Evolutionary conservation across 2,113 vertebrate species (phyloP).

Genomic region (Oxygymnocypris stewartii): DNA sequence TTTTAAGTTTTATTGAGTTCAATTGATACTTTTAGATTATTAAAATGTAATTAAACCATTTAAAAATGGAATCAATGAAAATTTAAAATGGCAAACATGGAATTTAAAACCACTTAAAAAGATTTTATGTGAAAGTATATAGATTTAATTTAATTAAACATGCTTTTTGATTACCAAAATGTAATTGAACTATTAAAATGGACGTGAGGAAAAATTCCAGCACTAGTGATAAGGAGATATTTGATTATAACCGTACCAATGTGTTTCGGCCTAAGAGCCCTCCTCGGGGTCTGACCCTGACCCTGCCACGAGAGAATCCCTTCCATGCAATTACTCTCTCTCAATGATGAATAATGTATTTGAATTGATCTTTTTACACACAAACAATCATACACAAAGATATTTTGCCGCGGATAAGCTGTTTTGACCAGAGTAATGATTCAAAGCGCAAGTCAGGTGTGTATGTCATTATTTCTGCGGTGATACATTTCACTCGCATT

Average conservation of each 20-base stretch:
- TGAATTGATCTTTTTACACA: conserved; percentile 11
- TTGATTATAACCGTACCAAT: too few species aligned
- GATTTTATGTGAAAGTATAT: too few species aligned
- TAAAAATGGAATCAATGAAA: too few species aligned
- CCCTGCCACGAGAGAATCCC: neutral
- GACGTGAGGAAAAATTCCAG: too few species aligned
- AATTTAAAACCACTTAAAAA: neutral
- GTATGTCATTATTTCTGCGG: neutral
- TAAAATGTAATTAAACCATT: too few species aligned
- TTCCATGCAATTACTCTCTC: conserved; percentile 42
- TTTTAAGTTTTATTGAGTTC: too few species aligned
- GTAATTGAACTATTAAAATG: neutral
- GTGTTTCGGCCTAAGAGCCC: too few species aligned
- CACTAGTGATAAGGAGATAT: too few species aligned
- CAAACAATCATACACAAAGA: conserved; percentile 24
- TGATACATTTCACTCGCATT: neutral
- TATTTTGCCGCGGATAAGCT: neutral
- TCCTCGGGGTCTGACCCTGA: too few species aligned
- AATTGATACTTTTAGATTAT: too few species aligned
- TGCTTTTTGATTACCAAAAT: neutral
- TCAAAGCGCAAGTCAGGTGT: neutral
- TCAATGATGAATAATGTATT: conserved; percentile 67
- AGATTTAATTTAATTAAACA: neutral
- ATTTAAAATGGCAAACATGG: neutral
- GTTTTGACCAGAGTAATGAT: neutral